phyloP scores from a whole-genome alignment of 2,888 invertebrate species.

The Lumbricus terrestris region DNA sequence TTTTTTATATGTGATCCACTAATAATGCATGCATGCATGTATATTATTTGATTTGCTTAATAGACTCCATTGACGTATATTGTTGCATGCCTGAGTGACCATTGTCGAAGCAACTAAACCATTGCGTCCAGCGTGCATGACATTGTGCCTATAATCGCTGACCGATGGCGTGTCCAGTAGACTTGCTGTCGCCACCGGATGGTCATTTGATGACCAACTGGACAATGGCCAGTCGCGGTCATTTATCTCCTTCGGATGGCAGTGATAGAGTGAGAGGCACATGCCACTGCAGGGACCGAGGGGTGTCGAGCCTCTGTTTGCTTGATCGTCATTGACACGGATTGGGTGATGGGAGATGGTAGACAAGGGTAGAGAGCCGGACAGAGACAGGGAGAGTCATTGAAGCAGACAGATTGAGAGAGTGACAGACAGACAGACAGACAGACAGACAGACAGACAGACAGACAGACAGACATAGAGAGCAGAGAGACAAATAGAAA shows the following conservation, averaged over 20 bases:
- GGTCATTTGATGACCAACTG: background rate
- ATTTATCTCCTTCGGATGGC: background rate
- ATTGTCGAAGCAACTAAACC: background rate
- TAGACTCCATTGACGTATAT: background rate
- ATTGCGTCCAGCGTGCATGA: constrained; percentile 7
- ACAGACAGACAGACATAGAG: too few relatives aligned
- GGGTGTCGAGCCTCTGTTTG: background rate
- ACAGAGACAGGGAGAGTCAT: too few relatives aligned
- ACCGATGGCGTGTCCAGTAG: constrained; percentile 10
- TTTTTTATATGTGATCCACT: too few relatives aligned
- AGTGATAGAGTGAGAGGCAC: background rate
- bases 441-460: too few relatives aligned
- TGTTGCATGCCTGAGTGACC: too few relatives aligned
- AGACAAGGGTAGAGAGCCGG: background rate
- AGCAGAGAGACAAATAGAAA: background rate
- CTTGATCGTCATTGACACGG: background rate
- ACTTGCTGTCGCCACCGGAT: background rate
- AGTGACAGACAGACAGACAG: too few relatives aligned
- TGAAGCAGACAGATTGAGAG: too few relatives aligned
- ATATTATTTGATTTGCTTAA: too few relatives aligned
- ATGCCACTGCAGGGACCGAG: background rate
- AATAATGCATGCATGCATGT: too few relatives aligned
- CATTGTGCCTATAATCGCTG: background rate
- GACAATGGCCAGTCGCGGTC: background rate
- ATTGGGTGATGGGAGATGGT: background rate